Percentiles rank a stretch among this genome's conserved stretches.
These are phyloP conservation scores for Pocillopora damicornis DNA, from an alignment of 64 coral and sea anemone genomes.

Conservation along the genomic window DNA sequence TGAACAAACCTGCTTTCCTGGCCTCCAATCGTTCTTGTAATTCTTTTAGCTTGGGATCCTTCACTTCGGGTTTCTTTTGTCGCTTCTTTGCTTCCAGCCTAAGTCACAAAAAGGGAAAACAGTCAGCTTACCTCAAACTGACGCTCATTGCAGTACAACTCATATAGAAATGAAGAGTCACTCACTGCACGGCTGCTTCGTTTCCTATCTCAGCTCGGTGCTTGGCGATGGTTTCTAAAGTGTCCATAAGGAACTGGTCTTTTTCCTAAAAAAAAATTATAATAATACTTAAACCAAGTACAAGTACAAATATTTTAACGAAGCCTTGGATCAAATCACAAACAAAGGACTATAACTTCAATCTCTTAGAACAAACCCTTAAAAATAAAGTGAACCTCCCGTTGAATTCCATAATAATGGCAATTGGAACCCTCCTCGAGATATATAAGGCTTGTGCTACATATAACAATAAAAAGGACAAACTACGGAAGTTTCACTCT, in stretches of 20 bases:
- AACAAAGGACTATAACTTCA: background rate
- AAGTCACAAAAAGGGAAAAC: background rate
- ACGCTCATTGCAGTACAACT: background rate
- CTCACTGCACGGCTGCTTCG: constrained; percentile 70
- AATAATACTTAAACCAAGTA: background rate
- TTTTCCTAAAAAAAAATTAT: constrained; percentile 46
- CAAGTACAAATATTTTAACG: too few species aligned
- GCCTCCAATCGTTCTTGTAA: constrained; percentile 79
- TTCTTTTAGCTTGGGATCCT: constrained; percentile 84
- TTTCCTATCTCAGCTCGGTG: constrained; percentile 78
- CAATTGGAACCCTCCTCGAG: too few species aligned
- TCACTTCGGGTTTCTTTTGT: constrained; percentile 37
- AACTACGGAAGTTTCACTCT: too few species aligned
- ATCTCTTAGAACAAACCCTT: background rate
- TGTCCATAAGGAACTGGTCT: constrained; percentile 93
- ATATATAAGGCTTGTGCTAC: too few species aligned
- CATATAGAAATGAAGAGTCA: background rate
- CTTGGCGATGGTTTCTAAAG: constrained; percentile 84
- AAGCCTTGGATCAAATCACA: background rate
- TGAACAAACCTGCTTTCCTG: constrained; percentile 61
- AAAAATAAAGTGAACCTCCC: too few species aligned
- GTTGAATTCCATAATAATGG: too few species aligned
- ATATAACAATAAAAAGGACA: too few species aligned
- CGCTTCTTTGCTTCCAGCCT: constrained; percentile 71
- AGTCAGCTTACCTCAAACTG: too few species aligned